Base-by-base conservation (phyloP, 2,888 invertebrate species). In the Agriopis aurantiaria region DNA sequence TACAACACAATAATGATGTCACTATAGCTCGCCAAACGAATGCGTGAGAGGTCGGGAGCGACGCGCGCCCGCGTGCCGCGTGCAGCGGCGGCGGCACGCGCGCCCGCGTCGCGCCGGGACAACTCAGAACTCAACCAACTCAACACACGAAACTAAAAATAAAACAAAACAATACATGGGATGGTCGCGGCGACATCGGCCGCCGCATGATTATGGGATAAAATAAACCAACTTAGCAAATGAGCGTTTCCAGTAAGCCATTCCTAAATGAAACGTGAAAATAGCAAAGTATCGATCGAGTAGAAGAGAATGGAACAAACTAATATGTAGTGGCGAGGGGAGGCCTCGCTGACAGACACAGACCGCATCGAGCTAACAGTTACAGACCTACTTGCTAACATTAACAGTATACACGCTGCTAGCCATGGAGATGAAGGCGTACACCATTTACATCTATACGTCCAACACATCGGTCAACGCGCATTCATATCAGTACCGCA, bases 1-100 rank as follows among this genome's bases (percentile, higher is more conserved):
- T 99, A 97, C 96, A 97, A 97, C 94, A 95, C 94, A 95, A 94
- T 91, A 94, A 95, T 94, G 95, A 94, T 91, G 95, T 94, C 93
- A 94, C 95, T 95, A 94, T 93, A 93, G 92, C 92, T 92, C 92
- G 93, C 91, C 92, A 91, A 89, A 89, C 87, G 88, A 87, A 89
- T 88, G 91, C 91, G 85, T 84, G 90, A 85, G 87, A 81, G 82
- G 86, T 82, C 85, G 83, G 85, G 82, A 77, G 85, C 83, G 85
- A 78, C 83, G 87, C 86, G 84, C 83, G 84, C 84, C 82, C 82
- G 74, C 52, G 43, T 52, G 65, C 49, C 78, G 75, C 80, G 80
- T 79, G 84, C 84, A 82, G 83, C 86, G 60, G 55, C 48, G 41
- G 14, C 56, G 43, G 43, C 52, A 49, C 60, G 60, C 51, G 74